A percentile compares a stretch with the other conserved stretches of the same genome.
These are phyloP conservation scores for Odontomyia ornata DNA, from an alignment of 2,888 invertebrate species.

Conservation along the genomic window DNA sequence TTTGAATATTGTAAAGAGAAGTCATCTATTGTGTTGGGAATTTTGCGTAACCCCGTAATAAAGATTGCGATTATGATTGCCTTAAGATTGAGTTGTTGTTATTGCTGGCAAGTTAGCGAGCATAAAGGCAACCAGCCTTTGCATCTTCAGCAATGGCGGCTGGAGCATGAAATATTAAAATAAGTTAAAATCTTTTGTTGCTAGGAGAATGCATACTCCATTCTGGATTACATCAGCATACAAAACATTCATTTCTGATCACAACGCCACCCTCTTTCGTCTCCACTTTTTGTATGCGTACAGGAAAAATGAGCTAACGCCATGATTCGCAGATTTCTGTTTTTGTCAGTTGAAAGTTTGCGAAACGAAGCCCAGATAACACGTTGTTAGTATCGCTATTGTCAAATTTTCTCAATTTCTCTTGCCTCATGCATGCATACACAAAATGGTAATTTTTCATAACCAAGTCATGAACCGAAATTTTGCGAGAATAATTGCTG, in stretches of 20 bases:
- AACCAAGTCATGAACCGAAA: not conserved
- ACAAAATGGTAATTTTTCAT: slow-evolving; percentile 50
- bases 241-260: slow-evolving; percentile 21
- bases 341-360: slow-evolving; percentile 45
- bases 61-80: slow-evolving; percentile 43
- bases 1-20: slow-evolving; percentile 29
- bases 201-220: slow-evolving; percentile 22
- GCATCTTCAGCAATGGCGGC: not conserved
- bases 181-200: slow-evolving; percentile 28
- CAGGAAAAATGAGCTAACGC: slow-evolving; percentile 43
- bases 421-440: slow-evolving; percentile 46
- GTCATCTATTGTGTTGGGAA: slow-evolving; percentile 33
- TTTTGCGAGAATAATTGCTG: too few relatives aligned
- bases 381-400: slow-evolving; percentile 45
- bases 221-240: slow-evolving; percentile 32
- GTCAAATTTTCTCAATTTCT: slow-evolving; percentile 50
- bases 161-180: not conserved
- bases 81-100: slow-evolving; percentile 34
- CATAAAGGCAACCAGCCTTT: not conserved
- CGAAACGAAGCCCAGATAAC: slow-evolving; percentile 34
- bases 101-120: slow-evolving; percentile 30
- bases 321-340: slow-evolving; percentile 47
- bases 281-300: slow-evolving; percentile 5
- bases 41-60: slow-evolving; percentile 40
- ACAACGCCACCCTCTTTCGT: slow-evolving; percentile 30